These are phyloP conservation scores for Diuraphis noxia DNA, from an alignment of 1,140 invertebrate species.

Conservation along the genomic window DNA sequence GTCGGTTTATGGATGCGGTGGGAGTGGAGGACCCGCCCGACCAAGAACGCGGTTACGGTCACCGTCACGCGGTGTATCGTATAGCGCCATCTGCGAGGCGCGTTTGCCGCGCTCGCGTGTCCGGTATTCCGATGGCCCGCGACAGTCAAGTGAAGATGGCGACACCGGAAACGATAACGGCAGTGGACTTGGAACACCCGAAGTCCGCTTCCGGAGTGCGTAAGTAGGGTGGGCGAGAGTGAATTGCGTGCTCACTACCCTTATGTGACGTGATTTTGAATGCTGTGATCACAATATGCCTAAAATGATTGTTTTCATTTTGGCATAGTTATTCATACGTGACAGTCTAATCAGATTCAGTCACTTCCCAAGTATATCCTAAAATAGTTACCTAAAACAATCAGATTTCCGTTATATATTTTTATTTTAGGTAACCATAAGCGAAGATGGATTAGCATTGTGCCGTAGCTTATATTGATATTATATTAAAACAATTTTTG, in stretches of 20 bases:
- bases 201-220: background rate
- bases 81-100: slow-evolving; percentile 23
- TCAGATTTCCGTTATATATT: background rate
- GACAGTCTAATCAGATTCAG: background rate
- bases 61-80: background rate
- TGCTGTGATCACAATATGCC: background rate
- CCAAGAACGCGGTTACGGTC: slow-evolving; percentile 11
- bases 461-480: background rate
- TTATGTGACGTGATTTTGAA: background rate
- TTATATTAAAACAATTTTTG: background rate
- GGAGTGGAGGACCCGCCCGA: background rate
- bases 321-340: background rate
- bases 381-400: background rate
- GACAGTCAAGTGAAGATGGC: background rate
- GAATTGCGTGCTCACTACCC: background rate
- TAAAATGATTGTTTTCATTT: background rate
- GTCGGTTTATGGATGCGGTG: no score
- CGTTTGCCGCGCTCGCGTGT: background rate
- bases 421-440: background rate
- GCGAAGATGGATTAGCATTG: background rate
- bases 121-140: background rate
- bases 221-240: background rate
- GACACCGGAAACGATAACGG: background rate
- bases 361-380: background rate
- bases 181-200: background rate